These are phyloP conservation scores for Gymnothorax javanicus DNA, from an alignment of 2,797 vertebrate species.

Conservation along the genomic window DNA sequence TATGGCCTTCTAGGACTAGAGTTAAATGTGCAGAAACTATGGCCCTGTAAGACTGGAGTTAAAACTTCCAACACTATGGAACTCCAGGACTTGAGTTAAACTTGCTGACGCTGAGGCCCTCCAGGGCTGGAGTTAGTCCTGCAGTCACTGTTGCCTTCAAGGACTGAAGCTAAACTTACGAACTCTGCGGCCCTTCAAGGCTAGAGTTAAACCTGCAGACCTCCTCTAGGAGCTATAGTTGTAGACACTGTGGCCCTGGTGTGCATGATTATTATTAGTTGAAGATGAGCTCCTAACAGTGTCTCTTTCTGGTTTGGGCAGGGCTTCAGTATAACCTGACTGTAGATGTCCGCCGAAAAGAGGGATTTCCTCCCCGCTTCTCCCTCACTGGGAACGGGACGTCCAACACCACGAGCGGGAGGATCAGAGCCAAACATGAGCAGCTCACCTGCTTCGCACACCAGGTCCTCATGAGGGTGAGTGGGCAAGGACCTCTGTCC, in stretches of 20 bases:
- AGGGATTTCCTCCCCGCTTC: slow-evolving; percentile 82
- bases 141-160: no score
- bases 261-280: not conserved
- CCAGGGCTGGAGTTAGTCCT: no score
- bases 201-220: no score
- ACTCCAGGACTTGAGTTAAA: no score
- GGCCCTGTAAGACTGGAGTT: not conserved
- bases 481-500: not conserved
- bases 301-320: slow-evolving; percentile 48
- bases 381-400: slow-evolving; percentile 88
- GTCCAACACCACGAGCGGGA: slow-evolving; percentile 76
- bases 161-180: no score
- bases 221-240: not conserved
- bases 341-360: slow-evolving; percentile 83
- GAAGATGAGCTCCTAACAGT: not conserved
- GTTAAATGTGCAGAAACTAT: not conserved
- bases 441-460: slow-evolving; percentile 73
- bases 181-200: no score
- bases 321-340: slow-evolving; percentile 88
- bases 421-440: slow-evolving; percentile 64
- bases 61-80: no score
- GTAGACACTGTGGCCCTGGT: not conserved
- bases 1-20: not conserved
- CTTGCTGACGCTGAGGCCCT: no score
- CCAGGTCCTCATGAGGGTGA: slow-evolving; percentile 86